Percentiles rank a stretch among this genome's conserved stretches.
phyloP scores from a whole-genome alignment of 2,888 invertebrate genomes.

The Drosophila tripunctata region DNA sequence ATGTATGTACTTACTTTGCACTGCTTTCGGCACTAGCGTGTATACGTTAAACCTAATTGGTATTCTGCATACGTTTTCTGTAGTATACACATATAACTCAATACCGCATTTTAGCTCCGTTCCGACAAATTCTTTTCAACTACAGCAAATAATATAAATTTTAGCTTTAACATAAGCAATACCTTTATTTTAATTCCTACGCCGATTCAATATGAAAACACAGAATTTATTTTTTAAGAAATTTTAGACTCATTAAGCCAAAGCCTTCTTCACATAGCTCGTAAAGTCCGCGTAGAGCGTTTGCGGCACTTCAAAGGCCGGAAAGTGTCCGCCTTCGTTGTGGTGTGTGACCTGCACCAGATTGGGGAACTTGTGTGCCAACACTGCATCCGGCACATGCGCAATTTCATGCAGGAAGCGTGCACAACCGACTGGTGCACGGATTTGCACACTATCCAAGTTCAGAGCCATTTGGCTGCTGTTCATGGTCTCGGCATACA shows the following conservation, averaged over 20 bases:
- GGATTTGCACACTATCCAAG: constrained; percentile 86
- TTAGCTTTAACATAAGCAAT: constrained; percentile 14
- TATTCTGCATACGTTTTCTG: constrained; percentile 25
- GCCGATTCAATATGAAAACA: constrained; percentile 26
- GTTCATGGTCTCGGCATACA: constrained; percentile 88
- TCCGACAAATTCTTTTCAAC: no score
- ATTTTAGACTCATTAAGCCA: constrained; percentile 12
- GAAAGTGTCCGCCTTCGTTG: constrained; percentile 93
- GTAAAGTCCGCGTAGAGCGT: constrained; percentile 89
- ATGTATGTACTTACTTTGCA: background rate
- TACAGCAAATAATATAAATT: background rate
- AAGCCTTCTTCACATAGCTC: constrained; percentile 85
- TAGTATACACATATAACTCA: background rate
- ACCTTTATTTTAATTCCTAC: constrained; percentile 34
- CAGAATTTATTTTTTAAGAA: constrained; percentile 2
- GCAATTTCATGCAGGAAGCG: constrained; percentile 89
- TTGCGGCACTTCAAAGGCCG: constrained; percentile 91
- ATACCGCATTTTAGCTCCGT: no score
- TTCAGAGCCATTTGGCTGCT: constrained; percentile 53
- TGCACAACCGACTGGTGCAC: constrained; percentile 90
- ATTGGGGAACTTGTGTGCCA: constrained; percentile 87
- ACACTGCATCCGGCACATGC: constrained; percentile 86
- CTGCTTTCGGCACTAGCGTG: no score
- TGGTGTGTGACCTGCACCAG: constrained; percentile 88
- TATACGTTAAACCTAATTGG: constrained; percentile 16